Conservation (phyloP, 2,797 vertebrate genomes). For the Selene dorsalis region DNA sequence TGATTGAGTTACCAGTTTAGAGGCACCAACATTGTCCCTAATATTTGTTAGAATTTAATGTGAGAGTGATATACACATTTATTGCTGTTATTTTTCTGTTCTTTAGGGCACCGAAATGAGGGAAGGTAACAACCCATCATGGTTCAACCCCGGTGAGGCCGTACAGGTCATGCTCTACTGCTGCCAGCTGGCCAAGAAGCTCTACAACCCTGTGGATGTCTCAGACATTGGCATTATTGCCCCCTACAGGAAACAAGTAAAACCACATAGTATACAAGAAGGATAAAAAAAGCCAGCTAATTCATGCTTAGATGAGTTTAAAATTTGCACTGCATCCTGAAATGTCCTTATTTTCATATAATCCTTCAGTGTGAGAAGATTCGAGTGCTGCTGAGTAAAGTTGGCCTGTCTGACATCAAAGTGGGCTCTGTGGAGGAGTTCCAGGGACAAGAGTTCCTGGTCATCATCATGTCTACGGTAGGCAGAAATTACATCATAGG, state of each 20-base stretch:
- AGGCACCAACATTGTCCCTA: too few species aligned
- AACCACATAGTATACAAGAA: neutral
- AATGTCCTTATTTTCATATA: neutral
- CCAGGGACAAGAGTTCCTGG: constrained; percentile 93
- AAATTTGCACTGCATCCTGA: neutral
- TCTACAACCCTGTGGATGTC: constrained; percentile 82
- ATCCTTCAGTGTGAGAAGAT: constrained; percentile 92
- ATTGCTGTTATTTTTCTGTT: constrained; percentile 1
- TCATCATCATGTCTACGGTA: constrained; percentile 93
- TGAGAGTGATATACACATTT: neutral
- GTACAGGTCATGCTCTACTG: constrained; percentile 95
- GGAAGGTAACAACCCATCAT: constrained; percentile 91
- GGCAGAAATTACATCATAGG: constrained; percentile 42
- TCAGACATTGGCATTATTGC: constrained; percentile 92
- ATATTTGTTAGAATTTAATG: neutral
- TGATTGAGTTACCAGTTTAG: neutral
- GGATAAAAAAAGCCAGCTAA: neutral
- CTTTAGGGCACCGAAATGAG: constrained; percentile 91
- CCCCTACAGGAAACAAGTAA: constrained; percentile 95
- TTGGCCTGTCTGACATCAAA: constrained; percentile 91
- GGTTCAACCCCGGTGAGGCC: constrained; percentile 95
- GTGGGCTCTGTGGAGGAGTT: constrained; percentile 98
- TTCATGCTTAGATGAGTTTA: neutral
- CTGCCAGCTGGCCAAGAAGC: constrained; percentile 89
- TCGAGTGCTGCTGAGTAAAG: constrained; percentile 86